Evolutionary conservation across 2,888 invertebrate genomes (phyloP).

Genomic region (Cosmorhoe ocellata): DNA sequence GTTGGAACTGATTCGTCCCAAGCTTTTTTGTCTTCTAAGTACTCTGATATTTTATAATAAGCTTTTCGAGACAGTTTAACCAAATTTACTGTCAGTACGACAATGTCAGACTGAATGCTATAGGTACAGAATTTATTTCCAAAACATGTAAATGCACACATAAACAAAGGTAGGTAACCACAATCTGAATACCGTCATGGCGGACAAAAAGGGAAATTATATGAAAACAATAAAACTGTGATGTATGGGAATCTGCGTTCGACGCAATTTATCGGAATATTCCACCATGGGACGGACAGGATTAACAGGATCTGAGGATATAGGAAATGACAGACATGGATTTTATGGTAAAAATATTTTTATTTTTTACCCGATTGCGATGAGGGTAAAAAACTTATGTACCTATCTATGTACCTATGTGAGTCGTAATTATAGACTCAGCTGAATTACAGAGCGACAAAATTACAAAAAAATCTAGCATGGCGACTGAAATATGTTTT

Average conservation of each 20-base stretch:
- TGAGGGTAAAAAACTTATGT: no score
- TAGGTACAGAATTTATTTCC: conserved; percentile 2
- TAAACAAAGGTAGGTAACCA: conserved; percentile 16
- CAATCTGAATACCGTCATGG: conserved; percentile 23
- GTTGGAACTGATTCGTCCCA: no score
- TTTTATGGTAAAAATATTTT: not conserved
- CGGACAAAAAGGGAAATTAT: conserved; percentile 43
- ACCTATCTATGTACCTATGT: no score
- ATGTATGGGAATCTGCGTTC: conserved; percentile 46
- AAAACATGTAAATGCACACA: conserved; percentile 17
- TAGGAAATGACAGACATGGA: conserved; percentile 12
- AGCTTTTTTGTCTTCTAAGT: no score
- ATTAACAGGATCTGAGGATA: conserved; percentile 36
- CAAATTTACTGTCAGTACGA: no score
- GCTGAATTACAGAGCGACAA: no score
- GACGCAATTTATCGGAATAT: conserved; percentile 53
- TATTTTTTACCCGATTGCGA: no score
- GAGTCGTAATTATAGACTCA: no score
- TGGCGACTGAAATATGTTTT: no score
- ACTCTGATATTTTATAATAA: no score
- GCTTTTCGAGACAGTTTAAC: no score
- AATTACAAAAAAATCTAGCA: no score
- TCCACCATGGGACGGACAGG: conserved; percentile 36
- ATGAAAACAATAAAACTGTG: conserved; percentile 56
- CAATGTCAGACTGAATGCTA: not conserved